Percentiles rank a stretch among this genome's conserved stretches.
Conservation (phyloP, 1,140 invertebrate genomes). For the Papilio helenus region DNA sequence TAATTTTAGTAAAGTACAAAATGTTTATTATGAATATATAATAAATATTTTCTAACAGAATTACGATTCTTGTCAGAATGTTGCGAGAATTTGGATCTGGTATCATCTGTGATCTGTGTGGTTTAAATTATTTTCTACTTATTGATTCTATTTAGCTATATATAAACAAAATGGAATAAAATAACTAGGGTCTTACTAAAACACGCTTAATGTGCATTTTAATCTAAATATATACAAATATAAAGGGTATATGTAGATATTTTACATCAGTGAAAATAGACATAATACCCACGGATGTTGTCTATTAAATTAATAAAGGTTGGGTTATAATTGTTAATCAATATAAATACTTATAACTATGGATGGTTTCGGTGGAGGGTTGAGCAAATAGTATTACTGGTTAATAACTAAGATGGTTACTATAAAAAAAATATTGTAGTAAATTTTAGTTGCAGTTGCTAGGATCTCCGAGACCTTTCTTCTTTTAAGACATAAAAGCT, state of each 20-base stretch:
- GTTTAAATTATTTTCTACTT: constrained; percentile 30
- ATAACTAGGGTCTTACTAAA: neutral
- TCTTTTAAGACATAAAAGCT: neutral
- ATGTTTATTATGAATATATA: constrained; percentile 23
- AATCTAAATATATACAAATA: neutral
- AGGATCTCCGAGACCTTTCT: neutral
- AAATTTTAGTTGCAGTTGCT: neutral
- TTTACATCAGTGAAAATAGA: too few species aligned
- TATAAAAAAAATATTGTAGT: neutral
- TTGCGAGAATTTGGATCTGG: constrained; percentile 15
- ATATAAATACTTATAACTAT: neutral
- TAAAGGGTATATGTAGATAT: too few species aligned
- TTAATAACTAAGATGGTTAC: neutral
- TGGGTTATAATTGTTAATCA: neutral
- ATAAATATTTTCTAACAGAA: constrained; percentile 7
- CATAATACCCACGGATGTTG: neutral
- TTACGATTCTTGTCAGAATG: neutral
- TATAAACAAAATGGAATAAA: constrained; percentile 5
- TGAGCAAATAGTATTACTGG: neutral
- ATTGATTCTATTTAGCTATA: constrained; percentile 21
- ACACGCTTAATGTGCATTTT: neutral
- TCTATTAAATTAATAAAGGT: neutral
- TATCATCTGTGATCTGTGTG: constrained; percentile 31
- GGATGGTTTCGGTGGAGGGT: neutral
- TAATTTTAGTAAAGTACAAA: constrained; percentile 29